phyloP scores from a whole-genome alignment of 2,797 vertebrate genomes.

The Okamejei kenojei region DNA sequence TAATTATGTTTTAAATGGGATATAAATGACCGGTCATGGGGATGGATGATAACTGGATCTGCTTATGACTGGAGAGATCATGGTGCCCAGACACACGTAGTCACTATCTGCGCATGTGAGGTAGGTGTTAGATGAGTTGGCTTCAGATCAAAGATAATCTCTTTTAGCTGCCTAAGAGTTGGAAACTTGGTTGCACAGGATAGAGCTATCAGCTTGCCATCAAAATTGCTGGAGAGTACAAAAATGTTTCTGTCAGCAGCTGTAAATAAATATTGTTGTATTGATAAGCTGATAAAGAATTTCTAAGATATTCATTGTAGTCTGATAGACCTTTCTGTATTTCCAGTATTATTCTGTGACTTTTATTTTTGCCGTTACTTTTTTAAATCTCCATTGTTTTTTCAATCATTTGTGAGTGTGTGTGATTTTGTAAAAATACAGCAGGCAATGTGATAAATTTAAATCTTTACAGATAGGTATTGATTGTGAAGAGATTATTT shows the following conservation, averaged over 20 bases:
- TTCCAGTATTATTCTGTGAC: background rate
- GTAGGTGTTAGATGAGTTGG: background rate
- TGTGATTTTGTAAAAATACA: background rate
- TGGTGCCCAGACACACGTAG: background rate
- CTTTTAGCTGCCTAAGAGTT: background rate
- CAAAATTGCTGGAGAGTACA: background rate
- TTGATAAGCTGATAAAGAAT: background rate
- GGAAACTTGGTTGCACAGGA: background rate
- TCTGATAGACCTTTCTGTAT: background rate
- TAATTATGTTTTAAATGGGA: too few relatives aligned
- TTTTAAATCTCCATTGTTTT: background rate
- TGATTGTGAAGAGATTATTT: slow-evolving; percentile 3
- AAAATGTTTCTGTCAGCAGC: background rate
- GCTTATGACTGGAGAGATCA: too few relatives aligned
- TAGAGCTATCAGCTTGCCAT: background rate
- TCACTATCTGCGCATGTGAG: background rate
- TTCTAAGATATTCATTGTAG: background rate
- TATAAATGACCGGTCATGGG: background rate
- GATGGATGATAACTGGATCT: background rate
- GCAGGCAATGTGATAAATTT: background rate
- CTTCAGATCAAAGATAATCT: background rate
- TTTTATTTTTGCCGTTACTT: background rate
- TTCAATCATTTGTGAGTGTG: background rate
- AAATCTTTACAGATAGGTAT: background rate
- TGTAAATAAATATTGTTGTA: background rate